phyloP scores from a whole-genome alignment of 1,140 invertebrate genomes.

The Epicauta chinensis region DNA sequence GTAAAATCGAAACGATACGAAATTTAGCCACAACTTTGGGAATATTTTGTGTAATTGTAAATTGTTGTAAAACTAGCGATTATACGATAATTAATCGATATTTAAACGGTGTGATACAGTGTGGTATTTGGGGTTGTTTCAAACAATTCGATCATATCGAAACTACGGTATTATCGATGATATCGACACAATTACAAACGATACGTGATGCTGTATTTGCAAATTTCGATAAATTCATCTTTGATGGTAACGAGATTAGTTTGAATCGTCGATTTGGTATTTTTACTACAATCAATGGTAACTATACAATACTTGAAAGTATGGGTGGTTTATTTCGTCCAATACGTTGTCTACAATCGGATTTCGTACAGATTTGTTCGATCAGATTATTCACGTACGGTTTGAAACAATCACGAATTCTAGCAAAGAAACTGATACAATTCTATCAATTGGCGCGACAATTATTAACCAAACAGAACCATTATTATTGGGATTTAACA shows the following conservation, averaged over 20 bases:
- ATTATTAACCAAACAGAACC: conserved; percentile 85
- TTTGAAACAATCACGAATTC: conserved; percentile 74
- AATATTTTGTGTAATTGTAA: conserved; percentile 81
- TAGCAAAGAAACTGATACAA: conserved; percentile 91
- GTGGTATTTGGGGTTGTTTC: conserved; percentile 85
- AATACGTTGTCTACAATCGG: conserved; percentile 83
- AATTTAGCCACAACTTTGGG: conserved; percentile 85
- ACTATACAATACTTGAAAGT: conserved; percentile 84
- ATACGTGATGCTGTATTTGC: conserved; percentile 75
- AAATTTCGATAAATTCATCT: conserved; percentile 69
- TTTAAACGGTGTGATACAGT: conserved; percentile 64
- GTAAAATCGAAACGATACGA: conserved; percentile 88
- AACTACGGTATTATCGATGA: conserved; percentile 82
- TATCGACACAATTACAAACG: conserved; percentile 83
- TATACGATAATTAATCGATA: conserved; percentile 80
- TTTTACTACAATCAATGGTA: conserved; percentile 93
- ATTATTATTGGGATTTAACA: conserved; percentile 90
- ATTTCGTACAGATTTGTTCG: conserved; percentile 83
- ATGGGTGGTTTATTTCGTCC: conserved; percentile 86
- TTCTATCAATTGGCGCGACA: conserved; percentile 77
- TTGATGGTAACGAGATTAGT: conserved; percentile 76
- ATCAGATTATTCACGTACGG: conserved; percentile 90
- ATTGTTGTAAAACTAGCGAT: conserved; percentile 91
- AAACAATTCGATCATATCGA: conserved; percentile 92
- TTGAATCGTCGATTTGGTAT: conserved; percentile 81